These are phyloP conservation scores for Siphlonurus alternatus DNA, from an alignment of 2,888 invertebrate species.

Conservation along the genomic window DNA sequence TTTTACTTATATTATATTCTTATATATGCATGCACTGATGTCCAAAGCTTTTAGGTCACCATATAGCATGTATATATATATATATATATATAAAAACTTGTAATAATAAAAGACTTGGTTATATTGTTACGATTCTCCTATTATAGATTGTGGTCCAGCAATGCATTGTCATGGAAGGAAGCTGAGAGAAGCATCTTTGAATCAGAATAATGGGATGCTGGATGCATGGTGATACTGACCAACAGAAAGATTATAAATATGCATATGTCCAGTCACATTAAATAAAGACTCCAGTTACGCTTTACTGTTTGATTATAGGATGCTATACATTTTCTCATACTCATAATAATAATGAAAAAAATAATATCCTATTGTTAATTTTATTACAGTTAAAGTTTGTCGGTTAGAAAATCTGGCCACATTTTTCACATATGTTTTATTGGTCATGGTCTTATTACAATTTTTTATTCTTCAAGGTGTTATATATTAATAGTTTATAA, in stretches of 20 bases:
- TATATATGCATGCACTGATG: too few relatives aligned
- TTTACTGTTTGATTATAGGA: too few relatives aligned
- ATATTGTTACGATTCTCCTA: background rate
- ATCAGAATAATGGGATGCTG: background rate
- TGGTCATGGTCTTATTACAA: too few relatives aligned
- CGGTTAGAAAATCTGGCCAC: background rate
- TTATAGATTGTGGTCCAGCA: background rate
- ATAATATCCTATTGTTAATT: too few relatives aligned
- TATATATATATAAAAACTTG: background rate
- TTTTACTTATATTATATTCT: too few relatives aligned
- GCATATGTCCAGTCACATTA: background rate
- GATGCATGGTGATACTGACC: background rate
- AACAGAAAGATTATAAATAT: background rate
- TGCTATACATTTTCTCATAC: background rate
- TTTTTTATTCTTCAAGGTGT: too few relatives aligned
- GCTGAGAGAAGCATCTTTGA: background rate
- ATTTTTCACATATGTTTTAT: background rate
- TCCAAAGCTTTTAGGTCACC: too few relatives aligned
- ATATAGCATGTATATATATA: background rate
- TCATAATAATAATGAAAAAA: too few relatives aligned
- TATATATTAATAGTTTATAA: too few relatives aligned
- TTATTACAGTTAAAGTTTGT: background rate
- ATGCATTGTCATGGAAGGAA: background rate
- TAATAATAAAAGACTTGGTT: too few relatives aligned
- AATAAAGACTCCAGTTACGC: too few relatives aligned